Percentiles rank a stretch among this genome's conserved stretches.
These are phyloP conservation scores for Pedetes capensis DNA, from an alignment of 2,113 vertebrate genomes.

Conservation along the genomic window DNA sequence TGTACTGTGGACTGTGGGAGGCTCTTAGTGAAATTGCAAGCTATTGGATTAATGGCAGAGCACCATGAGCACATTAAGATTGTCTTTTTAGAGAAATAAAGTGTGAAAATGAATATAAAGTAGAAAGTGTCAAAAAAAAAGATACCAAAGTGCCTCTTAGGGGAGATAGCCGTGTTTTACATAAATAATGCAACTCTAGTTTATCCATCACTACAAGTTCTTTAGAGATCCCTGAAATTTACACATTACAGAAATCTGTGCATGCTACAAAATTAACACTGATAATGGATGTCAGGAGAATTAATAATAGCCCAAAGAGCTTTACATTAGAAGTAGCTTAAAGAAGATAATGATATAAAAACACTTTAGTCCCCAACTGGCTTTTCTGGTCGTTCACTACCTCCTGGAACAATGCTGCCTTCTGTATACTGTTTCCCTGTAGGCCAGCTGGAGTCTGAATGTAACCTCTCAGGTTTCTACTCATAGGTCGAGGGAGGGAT, in stretches of 20 bases:
- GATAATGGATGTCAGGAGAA: slow-evolving; percentile 64
- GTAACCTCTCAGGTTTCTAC: neutral
- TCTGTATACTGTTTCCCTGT: slow-evolving; percentile 58
- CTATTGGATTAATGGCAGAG: slow-evolving; percentile 73
- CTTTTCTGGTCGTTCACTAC: slow-evolving; percentile 63
- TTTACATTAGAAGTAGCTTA: slow-evolving; percentile 62
- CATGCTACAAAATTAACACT: slow-evolving; percentile 53
- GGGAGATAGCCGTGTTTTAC: slow-evolving; percentile 41
- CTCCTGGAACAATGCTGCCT: slow-evolving; percentile 58
- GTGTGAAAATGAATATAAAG: slow-evolving; percentile 73
- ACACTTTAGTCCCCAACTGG: slow-evolving; percentile 66
- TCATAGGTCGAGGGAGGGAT: neutral
- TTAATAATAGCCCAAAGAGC: slow-evolving; percentile 59
- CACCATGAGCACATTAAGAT: slow-evolving; percentile 61
- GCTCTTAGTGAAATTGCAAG: slow-evolving; percentile 78
- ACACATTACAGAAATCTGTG: slow-evolving; percentile 54
- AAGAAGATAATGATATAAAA: slow-evolving; percentile 64
- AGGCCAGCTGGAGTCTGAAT: slow-evolving; percentile 50
- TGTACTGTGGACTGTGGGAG: slow-evolving; percentile 57
- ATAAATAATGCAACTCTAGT: slow-evolving; percentile 37
- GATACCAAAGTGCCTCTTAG: slow-evolving; percentile 20
- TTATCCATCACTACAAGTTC: slow-evolving; percentile 1
- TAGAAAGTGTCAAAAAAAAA: slow-evolving; percentile 50
- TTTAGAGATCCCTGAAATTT: slow-evolving; percentile 50
- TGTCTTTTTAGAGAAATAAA: slow-evolving; percentile 78